A percentile compares a stretch with the other conserved stretches of the same genome.
phyloP scores from a whole-genome alignment of 2,888 invertebrate genomes.

The Sinotaia quadrata region DNA sequence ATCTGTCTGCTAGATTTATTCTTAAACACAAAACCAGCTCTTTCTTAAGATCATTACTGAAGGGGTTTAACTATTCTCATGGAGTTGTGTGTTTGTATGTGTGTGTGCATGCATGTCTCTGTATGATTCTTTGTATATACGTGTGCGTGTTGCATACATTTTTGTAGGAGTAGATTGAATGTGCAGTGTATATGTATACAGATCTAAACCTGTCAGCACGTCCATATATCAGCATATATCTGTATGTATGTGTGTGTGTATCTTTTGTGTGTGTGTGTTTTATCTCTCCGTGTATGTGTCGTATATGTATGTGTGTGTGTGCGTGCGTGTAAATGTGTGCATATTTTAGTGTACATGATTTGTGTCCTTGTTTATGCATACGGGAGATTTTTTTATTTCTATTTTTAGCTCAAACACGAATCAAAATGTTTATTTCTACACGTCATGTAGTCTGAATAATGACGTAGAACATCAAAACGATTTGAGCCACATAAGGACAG shows the following conservation, averaged over 20 bases:
- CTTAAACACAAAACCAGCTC: no score
- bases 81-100: constrained; percentile 6
- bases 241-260: background rate
- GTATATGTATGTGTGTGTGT: background rate
- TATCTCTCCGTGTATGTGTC: background rate
- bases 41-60: no score
- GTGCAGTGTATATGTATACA: background rate
- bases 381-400: no score
- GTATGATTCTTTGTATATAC: background rate
- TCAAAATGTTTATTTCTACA: no score
- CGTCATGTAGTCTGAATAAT: no score
- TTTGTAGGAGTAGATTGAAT: background rate
- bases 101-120: background rate
- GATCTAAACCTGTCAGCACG: background rate
- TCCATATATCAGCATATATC: background rate
- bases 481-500: no score
- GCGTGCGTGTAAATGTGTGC: background rate
- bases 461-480: no score
- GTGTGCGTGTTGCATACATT: background rate
- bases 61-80: no score
- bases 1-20: no score
- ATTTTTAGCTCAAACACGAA: no score
- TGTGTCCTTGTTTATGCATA: no score
- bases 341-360: no score
- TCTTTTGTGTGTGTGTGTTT: background rate